Base-by-base conservation (phyloP, 2,888 invertebrate genomes). In the Zhengitettix transpicula region DNA sequence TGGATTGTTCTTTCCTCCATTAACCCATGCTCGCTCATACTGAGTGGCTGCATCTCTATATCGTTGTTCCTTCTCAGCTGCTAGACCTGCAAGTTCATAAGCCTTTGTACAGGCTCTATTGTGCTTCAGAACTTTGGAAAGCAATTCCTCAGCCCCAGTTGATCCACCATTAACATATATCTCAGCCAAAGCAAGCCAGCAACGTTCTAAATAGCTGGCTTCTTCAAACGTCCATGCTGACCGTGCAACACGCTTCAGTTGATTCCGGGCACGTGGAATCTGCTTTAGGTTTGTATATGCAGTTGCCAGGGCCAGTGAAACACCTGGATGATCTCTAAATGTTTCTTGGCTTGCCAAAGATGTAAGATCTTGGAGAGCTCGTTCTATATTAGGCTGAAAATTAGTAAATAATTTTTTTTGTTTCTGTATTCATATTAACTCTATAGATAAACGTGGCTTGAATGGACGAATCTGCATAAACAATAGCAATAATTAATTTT, bases 161-260 rank as follows among this genome's bases (percentile, higher is more conserved):
- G 96, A 90, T 15, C 85, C 67, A 82, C 85, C 56, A 68, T 87
- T 86, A 58, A 89, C 81, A 69, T 90, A 95, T 65, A 88, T 86
- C 65, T 97, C 96, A 0, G 93, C 89, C n/a, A 97, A 76, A 55
- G 97, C 78, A 10, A 98, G 71, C 98, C 98, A 98, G 71, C 94
- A 90, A 63, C 90, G 83, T 75, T 98, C 98, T 62, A 98, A 76
- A 68, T 96, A 94, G 69, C 97, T 96, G 0, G 96, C 94, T 68
- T 96, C 95, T 71, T 96, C 94, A 66, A 95, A 91, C 14, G 86
- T 92, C 97, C 97, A 98, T 0, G 79, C 76, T 58, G 84, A 83
- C 65, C 91, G 89, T 0, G 87, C 82, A 16, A 97, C 83, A 41
- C 93, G 78, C 73, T 98, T 98, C 58, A 99, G 72, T 67, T 95